phyloP scores from a whole-genome alignment of 1,140 invertebrate species.

The Alviniconcha marisindica region DNA sequence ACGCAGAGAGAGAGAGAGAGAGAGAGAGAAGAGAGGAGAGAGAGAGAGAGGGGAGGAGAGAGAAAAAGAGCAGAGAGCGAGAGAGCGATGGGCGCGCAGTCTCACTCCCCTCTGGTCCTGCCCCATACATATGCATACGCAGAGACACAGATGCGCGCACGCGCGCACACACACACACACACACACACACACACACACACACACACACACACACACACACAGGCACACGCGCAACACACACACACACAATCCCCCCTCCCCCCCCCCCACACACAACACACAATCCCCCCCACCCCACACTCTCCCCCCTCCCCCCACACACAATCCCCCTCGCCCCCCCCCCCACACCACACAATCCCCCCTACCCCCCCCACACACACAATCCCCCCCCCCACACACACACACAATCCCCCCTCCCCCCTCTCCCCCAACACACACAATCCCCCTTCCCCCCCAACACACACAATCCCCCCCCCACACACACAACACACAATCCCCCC shows the following conservation, averaged over 20 bases:
- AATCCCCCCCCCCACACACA: no score
- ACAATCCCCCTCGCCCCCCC: no score
- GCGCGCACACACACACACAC: not conserved
- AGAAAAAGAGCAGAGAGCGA: not conserved
- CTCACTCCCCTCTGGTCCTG: no score
- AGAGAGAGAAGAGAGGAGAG: conserved; percentile 1
- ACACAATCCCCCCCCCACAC: not conserved
- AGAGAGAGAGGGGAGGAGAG: conserved; percentile 13
- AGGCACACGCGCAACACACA: conserved; percentile 18
- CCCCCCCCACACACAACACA: no score
- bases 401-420: no score
- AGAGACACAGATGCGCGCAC: not conserved
- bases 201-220: not conserved
- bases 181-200: not conserved
- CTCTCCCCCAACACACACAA: no score
- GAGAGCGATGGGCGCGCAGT: not conserved
- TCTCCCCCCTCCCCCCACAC: no score
- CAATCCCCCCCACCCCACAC: no score
- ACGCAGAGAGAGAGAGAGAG: conserved; percentile 7
- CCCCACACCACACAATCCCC: no score
- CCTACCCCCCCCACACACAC: no score
- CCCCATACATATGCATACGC: not conserved
- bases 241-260: not conserved
- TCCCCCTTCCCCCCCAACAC: no score
- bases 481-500: not conserved